Evolutionary conservation across 2,113 vertebrate genomes (phyloP), one percentile per base, ranked within the genome.

Genomic region (Macquaria ambigua): DNA sequence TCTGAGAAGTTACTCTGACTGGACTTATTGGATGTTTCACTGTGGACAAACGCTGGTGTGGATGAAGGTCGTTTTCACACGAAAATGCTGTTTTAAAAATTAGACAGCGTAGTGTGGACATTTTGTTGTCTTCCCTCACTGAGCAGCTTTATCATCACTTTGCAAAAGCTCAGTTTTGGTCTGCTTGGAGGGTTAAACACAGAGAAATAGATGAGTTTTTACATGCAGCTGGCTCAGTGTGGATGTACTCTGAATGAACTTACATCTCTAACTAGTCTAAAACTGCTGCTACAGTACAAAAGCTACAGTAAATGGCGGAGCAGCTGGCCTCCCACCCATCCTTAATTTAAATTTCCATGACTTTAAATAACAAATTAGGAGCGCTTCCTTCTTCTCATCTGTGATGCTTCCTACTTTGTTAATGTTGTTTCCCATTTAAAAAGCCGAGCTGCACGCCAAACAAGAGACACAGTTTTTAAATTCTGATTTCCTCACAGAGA

Each of bases 331-430:
- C 52, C 16, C 48, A 50, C 7, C 31, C 53, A 43, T 76, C 59
- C 50, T 1, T 25, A 3, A 25, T 7, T 28, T 5, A 3, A 2
- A 48, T 87, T 82, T 80, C n/a, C 76, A 58, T 80, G 15, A 74
- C 34, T 88, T 90, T 92, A 56, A 73, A 52, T 87, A 90, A 48
- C 88, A 92, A 87, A 92, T 37, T 0, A 82, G 31, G 6, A 16
- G 15, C 8, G 3, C 46, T 20, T 59, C 28, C 11, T 2, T 2
- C 31, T 25, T 16, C 50, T 43, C 43, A 2, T 15, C 55, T 37
- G 1, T 25, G 48, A 23, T 3, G 53, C n/a, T 4, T 66, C 66
- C 71, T 70, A 3, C 62, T 87, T 87, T 85, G 78, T 63, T 48
- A 53, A 63, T 28, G 53, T 77, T 63, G 73, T 79, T 81, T 61